These are phyloP conservation scores for Tokudaia muenninki DNA, from an alignment of 2,797 vertebrate genomes.

Conservation along the genomic window DNA sequence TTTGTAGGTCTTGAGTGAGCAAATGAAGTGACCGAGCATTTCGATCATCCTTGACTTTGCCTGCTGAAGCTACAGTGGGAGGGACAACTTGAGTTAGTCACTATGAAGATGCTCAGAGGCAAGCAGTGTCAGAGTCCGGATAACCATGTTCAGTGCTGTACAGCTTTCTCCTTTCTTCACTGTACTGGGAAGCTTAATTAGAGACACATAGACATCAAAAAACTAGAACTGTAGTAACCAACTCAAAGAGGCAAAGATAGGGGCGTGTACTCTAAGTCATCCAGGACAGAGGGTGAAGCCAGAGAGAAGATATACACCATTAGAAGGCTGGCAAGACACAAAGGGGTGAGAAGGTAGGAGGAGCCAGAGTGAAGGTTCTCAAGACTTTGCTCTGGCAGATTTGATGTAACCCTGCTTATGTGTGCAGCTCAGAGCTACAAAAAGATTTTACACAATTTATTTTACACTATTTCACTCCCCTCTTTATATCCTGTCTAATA, in stretches of 20 bases:
- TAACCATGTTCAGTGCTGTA: fast-evolving
- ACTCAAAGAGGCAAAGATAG: not conserved
- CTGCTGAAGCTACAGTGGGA: not conserved
- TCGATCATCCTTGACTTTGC: not conserved
- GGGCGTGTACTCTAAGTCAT: not conserved
- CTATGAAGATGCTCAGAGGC: too few relatives aligned
- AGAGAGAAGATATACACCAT: not conserved
- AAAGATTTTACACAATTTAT: not conserved
- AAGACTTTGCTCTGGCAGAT: not conserved
- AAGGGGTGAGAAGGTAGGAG: too few relatives aligned
- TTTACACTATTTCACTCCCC: not conserved
- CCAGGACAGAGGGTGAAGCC: not conserved
- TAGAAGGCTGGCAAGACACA: not conserved
- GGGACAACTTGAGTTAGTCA: not conserved
- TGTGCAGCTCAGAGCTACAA: not conserved
- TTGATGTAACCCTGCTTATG: not conserved
- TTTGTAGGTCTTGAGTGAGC: not conserved
- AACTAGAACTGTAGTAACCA: not conserved
- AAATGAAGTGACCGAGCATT: not conserved
- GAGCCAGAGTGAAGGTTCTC: not conserved
- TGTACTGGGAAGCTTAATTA: not conserved
- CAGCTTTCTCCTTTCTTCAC: not conserved
- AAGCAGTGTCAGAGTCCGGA: not conserved
- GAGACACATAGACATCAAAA: not conserved
- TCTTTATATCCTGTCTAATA: not conserved